phyloP scores from a whole-genome alignment of 2,113 vertebrate genomes.

The Asarcornis scutulata region DNA sequence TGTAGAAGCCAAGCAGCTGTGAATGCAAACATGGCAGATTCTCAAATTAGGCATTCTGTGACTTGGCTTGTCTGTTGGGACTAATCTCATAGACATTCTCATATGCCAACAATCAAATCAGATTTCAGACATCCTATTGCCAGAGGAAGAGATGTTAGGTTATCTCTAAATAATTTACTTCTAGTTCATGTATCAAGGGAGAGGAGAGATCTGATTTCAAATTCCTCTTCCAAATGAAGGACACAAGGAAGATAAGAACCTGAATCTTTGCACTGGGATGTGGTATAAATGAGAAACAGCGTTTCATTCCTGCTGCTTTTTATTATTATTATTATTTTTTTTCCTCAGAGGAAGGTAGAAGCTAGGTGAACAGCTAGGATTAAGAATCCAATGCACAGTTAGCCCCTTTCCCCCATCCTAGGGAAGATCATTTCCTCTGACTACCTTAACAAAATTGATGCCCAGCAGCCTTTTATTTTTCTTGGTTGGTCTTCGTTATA shows the following conservation, averaged over 20 bases:
- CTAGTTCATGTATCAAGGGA: background rate
- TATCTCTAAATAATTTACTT: background rate
- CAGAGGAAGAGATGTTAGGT: background rate
- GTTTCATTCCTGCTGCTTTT: background rate
- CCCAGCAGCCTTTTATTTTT: background rate
- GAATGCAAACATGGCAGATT: background rate
- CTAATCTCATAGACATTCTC: background rate
- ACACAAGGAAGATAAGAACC: background rate
- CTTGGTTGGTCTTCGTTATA: background rate
- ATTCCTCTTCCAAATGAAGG: background rate
- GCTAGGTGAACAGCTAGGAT: background rate
- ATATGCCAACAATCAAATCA: background rate
- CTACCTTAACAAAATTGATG: background rate
- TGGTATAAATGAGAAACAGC: background rate
- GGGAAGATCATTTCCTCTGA: background rate
- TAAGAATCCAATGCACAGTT: background rate
- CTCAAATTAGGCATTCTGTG: background rate
- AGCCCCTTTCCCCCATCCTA: background rate
- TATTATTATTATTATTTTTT: background rate
- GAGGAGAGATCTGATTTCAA: background rate
- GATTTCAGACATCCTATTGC: background rate
- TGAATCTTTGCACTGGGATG: background rate
- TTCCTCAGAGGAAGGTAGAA: background rate
- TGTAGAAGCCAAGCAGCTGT: background rate
- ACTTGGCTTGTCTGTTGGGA: background rate